Base-by-base conservation (phyloP, 2,888 invertebrate species). In the Polyommatus icarus region DNA sequence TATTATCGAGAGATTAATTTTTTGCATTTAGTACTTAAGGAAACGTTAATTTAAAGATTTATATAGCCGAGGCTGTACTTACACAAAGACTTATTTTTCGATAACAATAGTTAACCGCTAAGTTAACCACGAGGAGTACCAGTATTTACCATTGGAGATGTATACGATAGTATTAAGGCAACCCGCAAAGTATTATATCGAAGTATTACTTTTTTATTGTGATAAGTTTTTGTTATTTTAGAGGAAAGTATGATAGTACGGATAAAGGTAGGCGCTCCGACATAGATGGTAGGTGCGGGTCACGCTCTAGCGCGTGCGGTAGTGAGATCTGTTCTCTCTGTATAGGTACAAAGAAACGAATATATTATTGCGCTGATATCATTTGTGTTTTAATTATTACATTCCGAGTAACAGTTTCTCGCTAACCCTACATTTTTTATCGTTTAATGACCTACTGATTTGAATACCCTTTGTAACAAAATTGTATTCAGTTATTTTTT, bases 281-380 rank as follows among this genome's bases (percentile, higher is more conserved):
- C 85, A 88, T 85, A 83, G 89, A 88, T 87, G 88, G 84, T 87
- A 88, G 89, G 87, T 54, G 54, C 87, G 91, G 92, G 91, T 86
- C 87, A 91, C 85, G 90, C 90, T 91, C 91, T 93, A 92, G 92
- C 88, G 84, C 86, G 84, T 88, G 87, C 86, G 90, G 88, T 92
- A 92, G 91, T 85, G 87, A 87, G 89, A 88, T 83, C 83, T 79
- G 84, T 85, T 84, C 86, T 88, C 87, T 88, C 87, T 91, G 91
- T 91, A 88, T 91, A 91, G 89, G 92, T 92, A 93, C 93, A 93
- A 93, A 93, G 91, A 91, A 91, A 91, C 83, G 91, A 93, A 91
- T 76, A 81, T 93, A 93, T 67, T 91, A 93, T 89, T 91, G 90
- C 88, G 91, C 91, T 92, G 90, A 91, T 88, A 83, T 87, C 86